Evolutionary conservation across 2,888 invertebrate genomes (phyloP).

Genomic region (Agrypnus murinus): DNA sequence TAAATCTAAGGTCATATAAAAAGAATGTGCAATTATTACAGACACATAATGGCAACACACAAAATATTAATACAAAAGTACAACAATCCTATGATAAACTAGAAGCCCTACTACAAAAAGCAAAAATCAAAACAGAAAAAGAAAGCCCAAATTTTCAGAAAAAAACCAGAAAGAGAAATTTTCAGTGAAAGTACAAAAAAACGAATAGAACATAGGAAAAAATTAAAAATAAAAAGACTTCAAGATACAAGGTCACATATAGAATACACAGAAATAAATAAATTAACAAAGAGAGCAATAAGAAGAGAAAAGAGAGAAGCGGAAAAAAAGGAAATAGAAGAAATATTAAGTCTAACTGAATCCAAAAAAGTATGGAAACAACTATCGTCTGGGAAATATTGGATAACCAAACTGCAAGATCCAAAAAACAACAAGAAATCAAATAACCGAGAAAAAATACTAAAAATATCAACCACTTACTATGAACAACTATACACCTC

Average conservation of each 20-base stretch:
- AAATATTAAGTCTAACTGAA: background rate
- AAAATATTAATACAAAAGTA: background rate
- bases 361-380: slow-evolving; percentile 9
- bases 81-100: slow-evolving; percentile 6
- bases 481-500: slow-evolving; percentile 2
- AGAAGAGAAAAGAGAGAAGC: background rate
- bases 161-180: background rate
- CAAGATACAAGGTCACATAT: background rate
- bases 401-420: slow-evolving; percentile 12
- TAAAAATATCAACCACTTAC: background rate
- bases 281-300: slow-evolving; percentile 15
- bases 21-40: slow-evolving; percentile 5
- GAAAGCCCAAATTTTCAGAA: background rate
- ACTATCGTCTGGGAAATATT: background rate
- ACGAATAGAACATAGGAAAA: background rate
- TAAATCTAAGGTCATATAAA: background rate
- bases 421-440: slow-evolving; percentile 2
- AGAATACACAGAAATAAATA: slow-evolving; percentile 18
- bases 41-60: background rate
- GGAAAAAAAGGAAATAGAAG: slow-evolving; percentile 1
- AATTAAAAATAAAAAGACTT: slow-evolving; percentile 15
- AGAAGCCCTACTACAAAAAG: slow-evolving; percentile 1
- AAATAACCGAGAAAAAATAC: background rate
- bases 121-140: background rate
- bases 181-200: slow-evolving; percentile 1